These are phyloP conservation scores for Drosophila acutilabella DNA, from an alignment of 2,888 invertebrate species.

Conservation along the genomic window DNA sequence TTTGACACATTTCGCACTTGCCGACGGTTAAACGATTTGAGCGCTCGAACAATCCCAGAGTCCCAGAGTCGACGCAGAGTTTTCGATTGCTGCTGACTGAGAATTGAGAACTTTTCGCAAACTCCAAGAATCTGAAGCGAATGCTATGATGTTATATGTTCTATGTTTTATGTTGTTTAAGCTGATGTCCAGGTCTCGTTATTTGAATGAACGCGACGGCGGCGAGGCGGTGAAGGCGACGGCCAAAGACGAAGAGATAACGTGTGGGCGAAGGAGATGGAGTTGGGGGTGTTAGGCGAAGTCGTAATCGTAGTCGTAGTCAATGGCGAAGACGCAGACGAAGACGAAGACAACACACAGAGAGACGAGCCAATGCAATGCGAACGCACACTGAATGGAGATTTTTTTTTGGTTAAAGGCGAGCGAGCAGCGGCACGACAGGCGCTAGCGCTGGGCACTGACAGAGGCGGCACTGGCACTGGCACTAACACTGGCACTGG, in stretches of 20 bases:
- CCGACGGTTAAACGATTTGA: slow-evolving; percentile 56
- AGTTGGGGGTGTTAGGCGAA: not conserved
- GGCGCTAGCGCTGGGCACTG: slow-evolving; percentile 57
- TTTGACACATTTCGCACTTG: slow-evolving; percentile 35
- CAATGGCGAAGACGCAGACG: slow-evolving; percentile 18
- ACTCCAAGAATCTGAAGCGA: slow-evolving; percentile 24
- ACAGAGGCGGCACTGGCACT: slow-evolving; percentile 28
- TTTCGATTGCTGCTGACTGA: slow-evolving; percentile 34
- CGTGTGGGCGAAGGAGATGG: slow-evolving; percentile 14
- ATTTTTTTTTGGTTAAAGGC: slow-evolving; percentile 31
- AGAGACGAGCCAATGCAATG: slow-evolving; percentile 39
- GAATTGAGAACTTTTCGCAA: slow-evolving; percentile 21
- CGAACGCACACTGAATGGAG: slow-evolving; percentile 44
- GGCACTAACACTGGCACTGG: slow-evolving; percentile 28
- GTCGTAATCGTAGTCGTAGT: slow-evolving; percentile 22
- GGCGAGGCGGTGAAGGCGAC: not conserved
- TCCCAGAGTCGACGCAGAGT: slow-evolving; percentile 48
- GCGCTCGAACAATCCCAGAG: slow-evolving; percentile 32
- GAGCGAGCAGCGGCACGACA: slow-evolving; percentile 62
- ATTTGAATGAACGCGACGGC: slow-evolving; percentile 26
- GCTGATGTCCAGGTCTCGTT: slow-evolving; percentile 34
- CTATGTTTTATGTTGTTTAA: slow-evolving; percentile 29
- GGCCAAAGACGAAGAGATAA: slow-evolving; percentile 8
- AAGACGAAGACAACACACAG: slow-evolving; percentile 15
- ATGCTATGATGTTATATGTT: slow-evolving; percentile 16